Conservation (phyloP, 2,797 vertebrate species). For the Pseudomugil tenellus region DNA sequence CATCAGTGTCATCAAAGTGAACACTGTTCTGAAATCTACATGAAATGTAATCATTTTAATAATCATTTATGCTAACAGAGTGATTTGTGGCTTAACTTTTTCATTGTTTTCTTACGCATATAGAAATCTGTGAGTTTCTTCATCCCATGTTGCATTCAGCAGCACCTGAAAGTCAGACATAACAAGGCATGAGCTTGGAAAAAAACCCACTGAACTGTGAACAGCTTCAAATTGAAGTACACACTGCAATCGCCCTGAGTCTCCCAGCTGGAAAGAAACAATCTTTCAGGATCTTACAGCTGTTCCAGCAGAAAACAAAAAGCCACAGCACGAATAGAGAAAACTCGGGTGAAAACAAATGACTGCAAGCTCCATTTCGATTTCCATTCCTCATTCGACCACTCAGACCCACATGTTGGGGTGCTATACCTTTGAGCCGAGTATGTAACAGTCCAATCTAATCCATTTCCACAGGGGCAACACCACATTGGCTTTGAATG, state of each 20-base stretch:
- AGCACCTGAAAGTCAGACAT: conserved; percentile 69
- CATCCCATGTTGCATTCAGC: conserved; percentile 43
- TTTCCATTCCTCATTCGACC: conserved; percentile 34
- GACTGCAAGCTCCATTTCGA: conserved; percentile 29
- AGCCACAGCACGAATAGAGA: conserved; percentile 21
- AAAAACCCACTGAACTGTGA: conserved; percentile 51
- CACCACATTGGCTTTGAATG: conserved; percentile 79
- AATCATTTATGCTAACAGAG: not conserved
- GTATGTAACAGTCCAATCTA: conserved; percentile 87
- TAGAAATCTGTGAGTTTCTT: conserved; percentile 2
- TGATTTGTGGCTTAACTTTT: not conserved
- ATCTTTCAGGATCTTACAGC: conserved; percentile 56
- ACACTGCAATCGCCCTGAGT: conserved; percentile 51
- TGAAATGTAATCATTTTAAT: conserved; percentile 33
- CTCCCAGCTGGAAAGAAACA: conserved; percentile 65
- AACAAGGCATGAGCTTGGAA: conserved; percentile 29
- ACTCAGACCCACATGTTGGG: conserved; percentile 26
- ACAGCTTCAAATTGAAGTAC: conserved; percentile 57
- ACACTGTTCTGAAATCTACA: conserved; percentile 84
- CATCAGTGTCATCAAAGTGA: conserved; percentile 88
- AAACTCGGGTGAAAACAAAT: conserved; percentile 31
- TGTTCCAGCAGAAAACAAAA: conserved; percentile 56
- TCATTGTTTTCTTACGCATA: conserved; percentile 60
- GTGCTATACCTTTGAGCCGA: conserved; percentile 83
- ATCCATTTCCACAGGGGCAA: conserved; percentile 89